Conservation (phyloP, 2,888 invertebrate species). For the Thymelicus acteon region DNA sequence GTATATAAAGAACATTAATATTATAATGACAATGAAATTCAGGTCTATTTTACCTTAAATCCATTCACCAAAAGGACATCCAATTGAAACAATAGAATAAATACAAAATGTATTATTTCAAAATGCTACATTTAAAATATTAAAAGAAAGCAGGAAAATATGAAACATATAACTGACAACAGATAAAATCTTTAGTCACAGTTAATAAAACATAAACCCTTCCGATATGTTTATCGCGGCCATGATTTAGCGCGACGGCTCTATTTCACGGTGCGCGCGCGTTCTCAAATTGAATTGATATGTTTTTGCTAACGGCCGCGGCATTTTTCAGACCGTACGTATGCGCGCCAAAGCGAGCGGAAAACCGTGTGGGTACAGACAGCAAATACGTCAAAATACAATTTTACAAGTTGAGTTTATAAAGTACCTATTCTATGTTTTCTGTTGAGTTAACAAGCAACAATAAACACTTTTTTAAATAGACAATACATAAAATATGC, state of each 20-base stretch:
- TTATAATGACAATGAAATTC: too few species aligned
- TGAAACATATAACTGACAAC: conserved; percentile 18
- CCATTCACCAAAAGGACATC: too few species aligned
- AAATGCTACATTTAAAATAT: conserved; percentile 5
- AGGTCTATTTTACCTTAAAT: too few species aligned
- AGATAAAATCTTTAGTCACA: conserved; percentile 64
- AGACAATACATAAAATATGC: too few species aligned
- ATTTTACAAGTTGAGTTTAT: too few species aligned
- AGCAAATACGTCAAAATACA: conserved; percentile 43
- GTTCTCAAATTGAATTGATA: conserved; percentile 82
- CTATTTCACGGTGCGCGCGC: conserved; percentile 69
- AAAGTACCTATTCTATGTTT: too few species aligned
- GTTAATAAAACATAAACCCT: conserved; percentile 77
- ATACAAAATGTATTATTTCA: background rate
- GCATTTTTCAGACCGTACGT: conserved; percentile 79
- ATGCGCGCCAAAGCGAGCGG: conserved; percentile 72
- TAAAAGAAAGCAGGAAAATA: conserved; percentile 1
- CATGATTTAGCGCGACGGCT: conserved; percentile 75
- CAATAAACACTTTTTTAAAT: too few species aligned
- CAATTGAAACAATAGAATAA: background rate
- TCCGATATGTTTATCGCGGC: conserved; percentile 77
- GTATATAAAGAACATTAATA: too few species aligned
- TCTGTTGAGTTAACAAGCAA: too few species aligned
- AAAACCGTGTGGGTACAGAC: conserved; percentile 62
- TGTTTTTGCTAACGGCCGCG: conserved; percentile 76